phyloP scores from a whole-genome alignment of 2,888 invertebrate species.

The Geotrupes spiniger region DNA sequence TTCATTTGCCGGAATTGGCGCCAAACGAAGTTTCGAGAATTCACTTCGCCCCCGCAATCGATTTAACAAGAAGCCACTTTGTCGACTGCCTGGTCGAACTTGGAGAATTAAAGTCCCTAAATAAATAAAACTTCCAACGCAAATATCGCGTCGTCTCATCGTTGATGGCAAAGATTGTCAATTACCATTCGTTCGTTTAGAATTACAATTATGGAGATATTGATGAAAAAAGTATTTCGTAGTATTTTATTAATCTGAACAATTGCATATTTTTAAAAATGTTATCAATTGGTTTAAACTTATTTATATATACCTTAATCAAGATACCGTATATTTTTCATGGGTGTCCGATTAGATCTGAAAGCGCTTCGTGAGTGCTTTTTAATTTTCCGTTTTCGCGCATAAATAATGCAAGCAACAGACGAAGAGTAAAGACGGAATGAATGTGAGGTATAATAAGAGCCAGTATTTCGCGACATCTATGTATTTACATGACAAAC shows the following conservation, averaged over 20 bases:
- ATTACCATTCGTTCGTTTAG: neutral
- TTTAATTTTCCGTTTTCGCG: neutral
- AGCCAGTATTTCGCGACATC: conserved; percentile 15
- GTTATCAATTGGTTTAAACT: too few relatives aligned
- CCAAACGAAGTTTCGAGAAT: conserved; percentile 21
- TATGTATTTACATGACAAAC: conserved; percentile 21
- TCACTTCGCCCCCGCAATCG: conserved; percentile 12
- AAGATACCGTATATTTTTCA: too few relatives aligned
- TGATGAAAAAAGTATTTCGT: neutral
- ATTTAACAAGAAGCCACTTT: conserved; percentile 18
- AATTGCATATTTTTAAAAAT: too few relatives aligned
- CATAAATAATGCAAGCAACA: conserved; percentile 9
- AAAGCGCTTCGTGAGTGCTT: neutral
- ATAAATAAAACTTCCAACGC: conserved; percentile 32
- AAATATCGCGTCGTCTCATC: conserved; percentile 29
- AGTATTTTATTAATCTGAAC: neutral
- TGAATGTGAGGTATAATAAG: conserved; percentile 15
- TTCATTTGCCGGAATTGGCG: conserved; percentile 18
- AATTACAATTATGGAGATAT: neutral
- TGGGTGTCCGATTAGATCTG: too few relatives aligned
- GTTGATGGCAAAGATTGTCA: conserved; percentile 10
- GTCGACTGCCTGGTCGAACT: conserved; percentile 20
- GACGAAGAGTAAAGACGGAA: conserved; percentile 12
- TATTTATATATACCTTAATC: too few relatives aligned
- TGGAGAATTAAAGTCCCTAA: conserved; percentile 33